These are phyloP conservation scores for Serinus canaria DNA, from an alignment of 2,113 vertebrate species.

Conservation along the genomic window DNA sequence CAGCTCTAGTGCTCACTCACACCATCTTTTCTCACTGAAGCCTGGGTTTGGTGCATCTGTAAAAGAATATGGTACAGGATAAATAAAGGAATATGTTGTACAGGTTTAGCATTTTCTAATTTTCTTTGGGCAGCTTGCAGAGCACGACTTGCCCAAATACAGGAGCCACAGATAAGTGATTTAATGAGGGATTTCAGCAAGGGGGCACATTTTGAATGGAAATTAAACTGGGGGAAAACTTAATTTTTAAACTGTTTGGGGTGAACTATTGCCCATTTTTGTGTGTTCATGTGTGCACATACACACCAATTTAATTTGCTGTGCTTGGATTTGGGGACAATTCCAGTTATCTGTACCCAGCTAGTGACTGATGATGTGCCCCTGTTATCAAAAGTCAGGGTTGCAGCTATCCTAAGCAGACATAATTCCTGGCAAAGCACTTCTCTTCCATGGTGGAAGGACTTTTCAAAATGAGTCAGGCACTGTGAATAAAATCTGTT, in stretches of 20 bases:
- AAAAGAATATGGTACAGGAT: background rate
- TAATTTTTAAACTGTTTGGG: background rate
- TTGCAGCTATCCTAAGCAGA: background rate
- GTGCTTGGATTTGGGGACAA: background rate
- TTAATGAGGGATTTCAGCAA: background rate
- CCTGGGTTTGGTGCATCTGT: background rate
- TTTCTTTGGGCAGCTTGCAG: background rate
- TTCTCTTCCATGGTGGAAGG: background rate
- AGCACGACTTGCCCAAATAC: rapidly evolving
- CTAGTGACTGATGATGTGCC: background rate
- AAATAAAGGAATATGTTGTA: background rate
- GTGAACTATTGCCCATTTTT: background rate
- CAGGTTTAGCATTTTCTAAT: background rate
- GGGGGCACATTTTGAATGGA: background rate
- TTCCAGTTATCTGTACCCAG: background rate
- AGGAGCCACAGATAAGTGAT: background rate
- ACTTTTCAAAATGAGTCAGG: background rate
- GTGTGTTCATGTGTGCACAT: background rate
- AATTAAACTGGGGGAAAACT: background rate
- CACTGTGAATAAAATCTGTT: background rate
- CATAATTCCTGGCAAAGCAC: background rate
- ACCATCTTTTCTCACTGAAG: background rate
- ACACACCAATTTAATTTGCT: background rate
- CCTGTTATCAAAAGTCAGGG: background rate
- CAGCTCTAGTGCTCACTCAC: background rate